phyloP scores from a whole-genome alignment of 2,113 vertebrate species.

The Hippocampus guttulatus region DNA sequence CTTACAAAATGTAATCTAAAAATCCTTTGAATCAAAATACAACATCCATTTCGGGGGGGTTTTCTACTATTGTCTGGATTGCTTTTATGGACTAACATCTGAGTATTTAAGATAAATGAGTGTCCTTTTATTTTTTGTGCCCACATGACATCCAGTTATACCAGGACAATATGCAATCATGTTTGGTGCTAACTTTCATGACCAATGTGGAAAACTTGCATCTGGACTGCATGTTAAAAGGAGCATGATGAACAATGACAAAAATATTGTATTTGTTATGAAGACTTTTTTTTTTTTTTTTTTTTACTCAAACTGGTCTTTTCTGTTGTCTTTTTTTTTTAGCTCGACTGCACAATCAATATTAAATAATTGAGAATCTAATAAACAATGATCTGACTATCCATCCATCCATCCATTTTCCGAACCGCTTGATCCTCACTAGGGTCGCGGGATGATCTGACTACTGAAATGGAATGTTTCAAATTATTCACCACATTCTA shows the following conservation, averaged over 20 bases:
- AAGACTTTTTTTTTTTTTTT: neutral
- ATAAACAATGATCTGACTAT: slow-evolving; percentile 27
- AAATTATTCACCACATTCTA: neutral
- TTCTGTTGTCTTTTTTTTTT: neutral
- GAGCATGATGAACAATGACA: slow-evolving; percentile 13
- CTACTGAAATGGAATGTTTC: neutral
- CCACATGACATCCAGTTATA: neutral
- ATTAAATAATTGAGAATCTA: slow-evolving; percentile 16
- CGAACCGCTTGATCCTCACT: too few species aligned
- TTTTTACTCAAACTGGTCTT: neutral
- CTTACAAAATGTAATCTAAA: slow-evolving; percentile 20
- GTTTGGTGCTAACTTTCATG: slow-evolving; percentile 41
- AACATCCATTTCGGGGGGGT: slow-evolving; percentile 29
- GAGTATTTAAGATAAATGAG: slow-evolving; percentile 23
- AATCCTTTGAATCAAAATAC: slow-evolving; percentile 19
- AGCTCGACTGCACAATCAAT: slow-evolving; percentile 5
- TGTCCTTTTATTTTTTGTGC: slow-evolving; percentile 10
- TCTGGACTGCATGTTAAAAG: slow-evolving; percentile 18
- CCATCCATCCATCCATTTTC: too few species aligned
- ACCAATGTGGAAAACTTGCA: neutral
- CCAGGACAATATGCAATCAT: slow-evolving; percentile 7
- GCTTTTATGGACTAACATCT: slow-evolving; percentile 1
- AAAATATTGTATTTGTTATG: slow-evolving; percentile 19
- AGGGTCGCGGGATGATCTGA: too few species aligned
- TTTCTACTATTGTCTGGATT: slow-evolving; percentile 31